A percentile compares a stretch with the other conserved stretches of the same genome.
Conservation (phyloP, 2,797 vertebrate genomes). For the Chaetophractus vellerosus region DNA sequence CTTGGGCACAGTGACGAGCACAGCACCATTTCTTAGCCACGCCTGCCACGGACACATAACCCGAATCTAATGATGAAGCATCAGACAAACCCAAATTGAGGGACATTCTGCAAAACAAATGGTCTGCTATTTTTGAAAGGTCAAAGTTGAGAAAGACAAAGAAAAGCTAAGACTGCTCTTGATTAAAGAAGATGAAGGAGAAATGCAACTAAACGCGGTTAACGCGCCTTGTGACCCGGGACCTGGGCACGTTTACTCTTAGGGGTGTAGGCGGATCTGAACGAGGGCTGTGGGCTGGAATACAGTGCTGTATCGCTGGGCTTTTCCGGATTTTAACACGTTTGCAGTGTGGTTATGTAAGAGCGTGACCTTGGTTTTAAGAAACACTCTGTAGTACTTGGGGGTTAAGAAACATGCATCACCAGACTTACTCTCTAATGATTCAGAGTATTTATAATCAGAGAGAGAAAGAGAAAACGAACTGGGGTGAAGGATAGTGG, state of each 20-base stretch:
- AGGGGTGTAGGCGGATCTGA: no score
- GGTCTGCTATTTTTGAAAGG: not conserved
- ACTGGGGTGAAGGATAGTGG: not conserved
- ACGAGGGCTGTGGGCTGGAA: not conserved
- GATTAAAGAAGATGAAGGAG: not conserved
- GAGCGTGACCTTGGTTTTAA: not conserved
- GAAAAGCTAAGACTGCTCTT: not conserved
- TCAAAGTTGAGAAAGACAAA: not conserved
- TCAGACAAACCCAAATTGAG: not conserved
- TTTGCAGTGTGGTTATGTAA: not conserved
- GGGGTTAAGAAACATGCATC: not conserved
- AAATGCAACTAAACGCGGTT: accelerated
- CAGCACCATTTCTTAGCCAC: not conserved
- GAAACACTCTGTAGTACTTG: not conserved
- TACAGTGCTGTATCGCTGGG: not conserved
- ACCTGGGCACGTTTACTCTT: not conserved
- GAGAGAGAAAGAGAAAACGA: not conserved
- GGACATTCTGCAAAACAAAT: not conserved
- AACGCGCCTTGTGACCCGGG: not conserved
- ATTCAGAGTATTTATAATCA: not conserved
- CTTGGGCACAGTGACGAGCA: not conserved
- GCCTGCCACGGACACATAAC: accelerated
- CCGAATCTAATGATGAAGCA: not conserved
- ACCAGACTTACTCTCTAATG: not conserved
- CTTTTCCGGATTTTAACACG: not conserved